Evolutionary conservation across 2,113 vertebrate genomes (phyloP), one percentile per base, ranked within the genome.

Genomic region (Melanerpes aurifrons): DNA sequence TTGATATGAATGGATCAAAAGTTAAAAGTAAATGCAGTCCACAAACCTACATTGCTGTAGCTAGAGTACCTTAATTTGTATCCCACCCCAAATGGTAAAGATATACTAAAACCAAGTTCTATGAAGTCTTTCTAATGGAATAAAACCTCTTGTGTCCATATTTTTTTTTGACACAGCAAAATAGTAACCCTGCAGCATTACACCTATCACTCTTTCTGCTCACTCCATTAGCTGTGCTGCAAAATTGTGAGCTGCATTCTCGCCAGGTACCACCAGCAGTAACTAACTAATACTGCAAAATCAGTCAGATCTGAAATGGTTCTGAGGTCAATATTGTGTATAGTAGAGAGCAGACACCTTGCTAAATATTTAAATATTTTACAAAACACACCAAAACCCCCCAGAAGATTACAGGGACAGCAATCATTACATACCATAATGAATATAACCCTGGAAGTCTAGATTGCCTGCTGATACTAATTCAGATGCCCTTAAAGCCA

Each of bases 381-480:
- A 24, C 70, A 63, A 89, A 68, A 72, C 26, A 40, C 8, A 48
- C 10, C 10, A 10, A 20, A 64, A 7, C 9, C 35, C 35, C 35
- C 45, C 45, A 45, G 15, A 82, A 40, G 5, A 67, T 77, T 47
- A n/a, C 24, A 50, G 9, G 10, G 54, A 32, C 32, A 72, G 26
- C 7, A 35, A 15, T 80, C 19, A 75, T 71, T 73, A 86, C 86
- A 78, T 90, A 75, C 57, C 25, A 20, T 32, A 81, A 85, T 37
- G 43, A 81, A 16, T n/a, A 69, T 17, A 75, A 29, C 22, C 70
- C 45, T 59, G 20, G 24, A 64, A 93, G 74, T 86, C 45, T 62
- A 69, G 21, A 40, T 89, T 92, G 86, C 62, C n/a, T 62, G 54
- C 59, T 89, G 40, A n/a, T 85, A 45, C n/a, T 87, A 84, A 78